A percentile compares a stretch with the other conserved stretches of the same genome.
Conservation (phyloP, 2,797 vertebrate species). For the Chiropotes sagulatus region DNA sequence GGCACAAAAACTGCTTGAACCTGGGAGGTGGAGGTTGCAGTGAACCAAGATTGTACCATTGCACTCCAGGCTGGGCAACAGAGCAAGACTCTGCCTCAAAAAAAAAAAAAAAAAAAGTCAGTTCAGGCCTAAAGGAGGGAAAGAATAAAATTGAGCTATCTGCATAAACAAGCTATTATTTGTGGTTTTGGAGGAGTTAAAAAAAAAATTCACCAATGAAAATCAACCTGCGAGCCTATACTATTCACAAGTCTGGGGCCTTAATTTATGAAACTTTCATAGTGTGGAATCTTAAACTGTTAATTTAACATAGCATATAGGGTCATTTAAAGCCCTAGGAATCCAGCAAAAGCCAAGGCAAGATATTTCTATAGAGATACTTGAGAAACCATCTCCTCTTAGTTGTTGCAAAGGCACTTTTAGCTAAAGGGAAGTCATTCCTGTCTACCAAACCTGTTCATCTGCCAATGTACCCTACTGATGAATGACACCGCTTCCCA, state of each 20-base stretch:
- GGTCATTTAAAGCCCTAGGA: neutral
- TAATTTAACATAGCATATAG: neutral
- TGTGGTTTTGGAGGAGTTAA: neutral
- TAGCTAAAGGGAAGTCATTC: neutral
- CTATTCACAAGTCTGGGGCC: neutral
- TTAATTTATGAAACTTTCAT: neutral
- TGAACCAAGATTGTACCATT: neutral
- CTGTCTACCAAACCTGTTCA: neutral
- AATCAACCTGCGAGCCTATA: neutral
- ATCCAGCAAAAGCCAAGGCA: neutral
- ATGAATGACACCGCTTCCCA: neutral
- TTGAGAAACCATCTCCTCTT: neutral
- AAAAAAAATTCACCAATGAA: neutral
- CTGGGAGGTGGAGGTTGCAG: neutral
- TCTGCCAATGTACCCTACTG: neutral
- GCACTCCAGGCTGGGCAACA: neutral
- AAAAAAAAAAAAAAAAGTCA: neutral
- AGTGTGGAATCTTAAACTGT: neutral
- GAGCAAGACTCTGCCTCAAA: neutral
- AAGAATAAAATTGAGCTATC: neutral
- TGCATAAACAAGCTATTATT: neutral
- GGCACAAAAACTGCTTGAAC: neutral
- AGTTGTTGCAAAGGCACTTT: constrained; percentile 2
- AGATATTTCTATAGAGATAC: neutral
- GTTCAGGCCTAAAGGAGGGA: neutral